These are phyloP conservation scores for Miichthys miiuy DNA, from an alignment of 2,797 vertebrate genomes.

Conservation along the genomic window DNA sequence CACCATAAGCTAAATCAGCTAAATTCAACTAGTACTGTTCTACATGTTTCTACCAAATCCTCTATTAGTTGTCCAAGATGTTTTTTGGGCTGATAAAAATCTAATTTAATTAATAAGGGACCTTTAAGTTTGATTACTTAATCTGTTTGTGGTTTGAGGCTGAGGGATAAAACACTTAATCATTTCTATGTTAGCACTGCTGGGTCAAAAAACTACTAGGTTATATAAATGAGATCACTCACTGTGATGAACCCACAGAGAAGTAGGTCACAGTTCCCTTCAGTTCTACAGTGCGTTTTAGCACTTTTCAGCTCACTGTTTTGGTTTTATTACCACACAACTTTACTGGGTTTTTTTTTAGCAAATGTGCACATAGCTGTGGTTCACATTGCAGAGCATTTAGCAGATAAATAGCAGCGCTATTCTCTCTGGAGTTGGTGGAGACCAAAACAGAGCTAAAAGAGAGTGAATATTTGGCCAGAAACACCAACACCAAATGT, in stretches of 20 bases:
- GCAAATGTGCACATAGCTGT: not conserved
- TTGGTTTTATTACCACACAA: not conserved
- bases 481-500: too few species aligned
- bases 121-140: not conserved
- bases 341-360: not conserved
- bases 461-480: not conserved
- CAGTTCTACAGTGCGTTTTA: not conserved
- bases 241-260: not conserved
- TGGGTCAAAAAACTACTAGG: not conserved
- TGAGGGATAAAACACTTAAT: not conserved
- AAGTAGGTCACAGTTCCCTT: not conserved
- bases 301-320: conserved; percentile 18
- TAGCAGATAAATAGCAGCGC: not conserved
- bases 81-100: conserved; percentile 3
- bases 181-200: not conserved
- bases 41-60: not conserved
- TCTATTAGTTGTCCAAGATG: not conserved
- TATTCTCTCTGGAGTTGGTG: not conserved
- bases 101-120: conserved; percentile 8
- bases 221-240: not conserved
- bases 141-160: not conserved
- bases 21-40: not conserved
- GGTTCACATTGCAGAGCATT: not conserved
- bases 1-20: not conserved
- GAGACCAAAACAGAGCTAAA: conserved; percentile 11